Conservation (phyloP, 2,888 invertebrate genomes). For the Anoplius nigerrimus region DNA sequence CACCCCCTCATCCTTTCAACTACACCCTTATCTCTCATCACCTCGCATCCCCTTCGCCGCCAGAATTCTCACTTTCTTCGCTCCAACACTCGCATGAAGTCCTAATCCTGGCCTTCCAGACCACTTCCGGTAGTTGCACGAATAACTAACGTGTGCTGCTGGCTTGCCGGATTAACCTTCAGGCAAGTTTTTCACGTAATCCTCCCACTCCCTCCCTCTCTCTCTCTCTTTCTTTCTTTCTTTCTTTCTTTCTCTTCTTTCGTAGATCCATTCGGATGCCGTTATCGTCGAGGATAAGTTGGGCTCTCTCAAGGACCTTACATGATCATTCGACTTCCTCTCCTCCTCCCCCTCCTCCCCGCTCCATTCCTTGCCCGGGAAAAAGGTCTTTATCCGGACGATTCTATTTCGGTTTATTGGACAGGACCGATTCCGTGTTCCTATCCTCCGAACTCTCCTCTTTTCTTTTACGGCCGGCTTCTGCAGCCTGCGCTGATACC, state of each 20-base stretch:
- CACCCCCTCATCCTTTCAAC: no score
- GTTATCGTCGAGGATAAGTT: slow-evolving; percentile 45
- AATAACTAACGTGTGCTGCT: slow-evolving; percentile 46
- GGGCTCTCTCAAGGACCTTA: slow-evolving; percentile 25
- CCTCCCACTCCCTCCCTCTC: slow-evolving; percentile 30
- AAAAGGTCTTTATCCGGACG: slow-evolving; percentile 39
- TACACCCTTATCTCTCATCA: no score
- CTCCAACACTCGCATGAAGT: slow-evolving; percentile 24
- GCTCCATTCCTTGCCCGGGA: slow-evolving; percentile 19
- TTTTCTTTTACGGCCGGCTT: slow-evolving; percentile 16
- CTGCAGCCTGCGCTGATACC: slow-evolving; percentile 27
- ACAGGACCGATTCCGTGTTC: slow-evolving; percentile 6
- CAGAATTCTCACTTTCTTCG: slow-evolving; percentile 3
- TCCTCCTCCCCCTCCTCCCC: slow-evolving; percentile 12
- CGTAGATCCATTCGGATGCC: slow-evolving; percentile 41
- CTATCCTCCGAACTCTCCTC: neutral
- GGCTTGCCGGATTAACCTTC: slow-evolving; percentile 49
- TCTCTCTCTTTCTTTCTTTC: slow-evolving; percentile 38
- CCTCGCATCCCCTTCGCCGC: no score
- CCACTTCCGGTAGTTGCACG: slow-evolving; percentile 33
- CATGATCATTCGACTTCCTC: slow-evolving; percentile 34
- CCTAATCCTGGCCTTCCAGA: slow-evolving; percentile 38
- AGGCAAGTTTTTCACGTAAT: slow-evolving; percentile 50
- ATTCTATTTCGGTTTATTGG: slow-evolving; percentile 51
- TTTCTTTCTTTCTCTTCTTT: slow-evolving; percentile 20